Percentiles rank a stretch among this genome's conserved stretches.
Conservation (phyloP, 2,888 invertebrate genomes). For the Homarus gammarus region DNA sequence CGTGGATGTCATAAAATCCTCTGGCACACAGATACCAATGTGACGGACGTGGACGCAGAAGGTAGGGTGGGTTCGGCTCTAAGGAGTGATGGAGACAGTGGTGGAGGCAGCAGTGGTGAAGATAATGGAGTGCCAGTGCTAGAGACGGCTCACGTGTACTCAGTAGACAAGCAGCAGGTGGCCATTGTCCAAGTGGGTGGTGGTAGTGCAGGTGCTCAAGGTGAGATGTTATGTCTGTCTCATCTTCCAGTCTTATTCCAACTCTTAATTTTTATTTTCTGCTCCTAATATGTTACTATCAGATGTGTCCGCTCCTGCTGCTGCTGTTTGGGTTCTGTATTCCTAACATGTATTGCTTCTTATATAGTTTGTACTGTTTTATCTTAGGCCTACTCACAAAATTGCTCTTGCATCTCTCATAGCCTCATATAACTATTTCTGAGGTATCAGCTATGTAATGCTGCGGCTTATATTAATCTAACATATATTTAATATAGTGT, state of each 20-base stretch:
- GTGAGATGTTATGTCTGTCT: not conserved
- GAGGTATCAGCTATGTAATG: no score
- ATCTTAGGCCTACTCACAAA: no score
- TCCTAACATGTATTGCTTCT: no score
- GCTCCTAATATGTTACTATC: not conserved
- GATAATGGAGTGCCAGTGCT: conserved; percentile 79
- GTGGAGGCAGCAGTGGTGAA: not conserved
- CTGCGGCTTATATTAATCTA: no score
- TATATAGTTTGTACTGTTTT: no score
- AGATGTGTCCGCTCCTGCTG: not conserved
- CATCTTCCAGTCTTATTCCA: no score
- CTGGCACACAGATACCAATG: not conserved
- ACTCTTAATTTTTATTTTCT: not conserved
- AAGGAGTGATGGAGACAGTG: not conserved
- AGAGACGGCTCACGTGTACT: conserved; percentile 86
- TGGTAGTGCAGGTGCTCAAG: not conserved
- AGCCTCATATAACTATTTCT: no score
- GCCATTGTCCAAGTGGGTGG: conserved; percentile 83
- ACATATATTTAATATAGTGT: no score
- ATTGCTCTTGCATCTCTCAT: no score
- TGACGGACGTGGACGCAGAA: not conserved
- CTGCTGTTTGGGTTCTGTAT: no score
- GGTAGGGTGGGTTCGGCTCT: not conserved
- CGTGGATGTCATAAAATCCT: not conserved
- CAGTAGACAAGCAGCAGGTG: conserved; percentile 87